Evolutionary conservation across 2,113 vertebrate species (phyloP).

Genomic region (Agelaius tricolor): DNA sequence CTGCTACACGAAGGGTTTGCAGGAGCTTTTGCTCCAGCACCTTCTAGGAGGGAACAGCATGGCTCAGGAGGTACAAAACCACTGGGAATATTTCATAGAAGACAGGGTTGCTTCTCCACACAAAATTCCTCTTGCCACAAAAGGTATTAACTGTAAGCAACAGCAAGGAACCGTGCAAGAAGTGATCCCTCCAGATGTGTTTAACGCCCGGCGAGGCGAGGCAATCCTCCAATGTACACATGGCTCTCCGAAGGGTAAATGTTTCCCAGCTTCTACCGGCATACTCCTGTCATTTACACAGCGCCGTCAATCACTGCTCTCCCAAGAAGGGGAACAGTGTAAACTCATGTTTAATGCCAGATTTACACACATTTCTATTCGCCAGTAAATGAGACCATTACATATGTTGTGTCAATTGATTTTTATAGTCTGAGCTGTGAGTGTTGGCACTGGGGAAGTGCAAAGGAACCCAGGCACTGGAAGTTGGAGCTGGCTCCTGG

Average conservation of each 20-base stretch:
- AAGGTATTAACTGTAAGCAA: neutral
- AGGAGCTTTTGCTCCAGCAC: neutral
- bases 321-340: conserved; percentile 43
- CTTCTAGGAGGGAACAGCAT: neutral
- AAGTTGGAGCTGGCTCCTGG: neutral
- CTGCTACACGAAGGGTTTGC: accelerated
- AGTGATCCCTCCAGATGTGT: conserved; percentile 24
- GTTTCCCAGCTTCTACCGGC: conserved; percentile 46
- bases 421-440: neutral
- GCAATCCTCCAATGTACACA: conserved; percentile 68
- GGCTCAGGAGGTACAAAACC: neutral
- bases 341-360: conserved; percentile 68
- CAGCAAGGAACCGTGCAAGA: neutral
- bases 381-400: conserved; percentile 56
- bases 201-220: neutral
- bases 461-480: neutral
- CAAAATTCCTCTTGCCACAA: neutral
- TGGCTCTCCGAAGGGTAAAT: conserved; percentile 53
- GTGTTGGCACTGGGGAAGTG: neutral
- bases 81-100: neutral
- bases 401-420: conserved; percentile 64
- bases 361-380: conserved; percentile 53
- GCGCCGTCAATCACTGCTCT: conserved; percentile 60
- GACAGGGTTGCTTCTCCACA: neutral
- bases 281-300: conserved; percentile 66